These are phyloP conservation scores for Pardosa pseudoannulata DNA, from an alignment of 2,888 invertebrate genomes.

Conservation along the genomic window DNA sequence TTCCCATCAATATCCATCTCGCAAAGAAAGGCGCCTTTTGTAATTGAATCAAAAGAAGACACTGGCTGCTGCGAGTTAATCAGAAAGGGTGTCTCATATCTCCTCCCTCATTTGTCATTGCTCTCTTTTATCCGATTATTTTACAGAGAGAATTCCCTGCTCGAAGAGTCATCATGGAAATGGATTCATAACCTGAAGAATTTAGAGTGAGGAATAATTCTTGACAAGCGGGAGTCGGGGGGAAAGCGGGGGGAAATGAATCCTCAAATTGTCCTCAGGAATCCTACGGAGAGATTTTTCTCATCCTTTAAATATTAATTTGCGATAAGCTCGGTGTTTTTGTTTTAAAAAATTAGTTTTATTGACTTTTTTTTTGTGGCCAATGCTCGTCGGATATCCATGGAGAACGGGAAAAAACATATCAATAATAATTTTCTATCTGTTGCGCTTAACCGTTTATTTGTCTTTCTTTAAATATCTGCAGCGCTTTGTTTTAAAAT, in stretches of 20 bases:
- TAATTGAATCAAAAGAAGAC: conserved; percentile 71
- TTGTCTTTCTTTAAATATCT: conserved; percentile 2
- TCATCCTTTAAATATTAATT: conserved; percentile 17
- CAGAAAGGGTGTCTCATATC: conserved; percentile 38
- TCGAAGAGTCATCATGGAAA: conserved; percentile 45
- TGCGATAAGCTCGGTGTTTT: conserved; percentile 5
- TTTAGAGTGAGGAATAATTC: conserved; percentile 51
- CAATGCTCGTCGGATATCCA: neutral
- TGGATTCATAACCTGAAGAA: conserved; percentile 48
- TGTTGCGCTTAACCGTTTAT: conserved; percentile 3
- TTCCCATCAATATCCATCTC: conserved; percentile 55
- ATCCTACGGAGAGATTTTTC: conserved; percentile 7
- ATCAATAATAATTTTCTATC: conserved; percentile 17
- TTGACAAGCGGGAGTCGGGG: conserved; percentile 20
- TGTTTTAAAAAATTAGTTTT: conserved; percentile 9
- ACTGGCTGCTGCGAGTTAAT: conserved; percentile 64
- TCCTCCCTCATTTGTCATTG: conserved; percentile 61
- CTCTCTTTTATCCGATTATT: conserved; percentile 65
- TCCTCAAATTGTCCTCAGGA: conserved; percentile 10
- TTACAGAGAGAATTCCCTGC: conserved; percentile 42
- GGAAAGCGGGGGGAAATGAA: neutral
- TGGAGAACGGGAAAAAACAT: neutral
- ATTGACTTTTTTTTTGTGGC: neutral
- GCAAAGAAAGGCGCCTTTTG: conserved; percentile 59
- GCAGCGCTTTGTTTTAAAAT: neutral